Base-by-base conservation (phyloP, 2,113 vertebrate genomes). In the Salvelinus sp. region DNA sequence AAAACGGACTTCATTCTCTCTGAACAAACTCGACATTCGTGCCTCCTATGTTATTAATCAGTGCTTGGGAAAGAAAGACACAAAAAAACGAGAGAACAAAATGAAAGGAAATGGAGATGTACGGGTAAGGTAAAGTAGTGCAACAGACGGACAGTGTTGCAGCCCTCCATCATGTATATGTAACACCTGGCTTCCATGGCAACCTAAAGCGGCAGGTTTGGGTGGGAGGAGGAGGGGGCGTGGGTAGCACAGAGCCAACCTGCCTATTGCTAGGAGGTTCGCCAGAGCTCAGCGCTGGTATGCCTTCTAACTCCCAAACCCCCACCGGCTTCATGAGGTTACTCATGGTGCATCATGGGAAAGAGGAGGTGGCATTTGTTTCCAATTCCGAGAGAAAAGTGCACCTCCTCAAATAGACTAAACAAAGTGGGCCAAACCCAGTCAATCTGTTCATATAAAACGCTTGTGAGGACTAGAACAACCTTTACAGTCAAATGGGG, bases 151-250 rank as follows among this genome's bases (percentile, higher is more conserved):
- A 82, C 87, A 85, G 84, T 89, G 91, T 87, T 90, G 90, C 90
- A 89, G 81, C 85, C 16, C 3, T 69, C 14, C 23, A 23, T 69
- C 4, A 66, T 2, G 70, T 14, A 63, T 18, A 38, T 44, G 72
- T 70, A 86, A 91, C 89, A 93, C 91, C 92, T 93, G 92, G 91
- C 85, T 91, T 79, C 92, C 90, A 90, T 90, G 92, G 84, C 90
- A 83, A 93, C 90, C 66, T 0, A 14, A 86, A 79, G 28, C 12
- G 74, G 84, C 79, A 86, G 86, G 88, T 86, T 81, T 80, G 70
- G 87, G 82, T 82, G 66, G 79, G 73, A 10, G 38, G 64, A 78
- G 74, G 48, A 71, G 70, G 76, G 68, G 82, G 57, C 22, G 23
- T 74, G 38, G 20, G 6, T 28, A 83, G 38, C 74, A 77, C 82